These are phyloP conservation scores for Spisula solida DNA, from an alignment of 2,888 invertebrate genomes.

Conservation along the genomic window DNA sequence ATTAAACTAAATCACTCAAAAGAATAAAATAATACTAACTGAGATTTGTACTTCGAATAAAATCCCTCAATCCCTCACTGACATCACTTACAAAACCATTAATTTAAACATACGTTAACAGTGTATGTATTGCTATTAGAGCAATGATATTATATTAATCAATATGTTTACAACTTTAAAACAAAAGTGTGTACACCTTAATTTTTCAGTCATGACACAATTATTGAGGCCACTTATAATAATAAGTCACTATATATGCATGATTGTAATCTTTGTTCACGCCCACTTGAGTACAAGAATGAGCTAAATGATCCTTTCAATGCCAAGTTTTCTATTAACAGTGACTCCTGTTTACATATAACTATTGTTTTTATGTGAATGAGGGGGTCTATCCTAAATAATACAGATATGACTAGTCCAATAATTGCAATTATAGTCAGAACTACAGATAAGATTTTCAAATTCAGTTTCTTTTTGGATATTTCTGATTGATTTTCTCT, in stretches of 20 bases:
- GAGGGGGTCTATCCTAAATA: too few relatives aligned
- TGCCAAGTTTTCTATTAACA: neutral
- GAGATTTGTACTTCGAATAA: neutral
- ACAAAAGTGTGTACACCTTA: constrained; percentile 13
- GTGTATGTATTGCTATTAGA: neutral
- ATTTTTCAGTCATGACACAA: neutral
- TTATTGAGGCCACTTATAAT: neutral
- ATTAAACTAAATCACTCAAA: too few relatives aligned
- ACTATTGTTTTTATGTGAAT: neutral
- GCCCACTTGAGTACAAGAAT: neutral
- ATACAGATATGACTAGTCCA: too few relatives aligned
- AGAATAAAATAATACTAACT: neutral
- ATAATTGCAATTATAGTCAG: too few relatives aligned
- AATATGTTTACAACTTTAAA: neutral
- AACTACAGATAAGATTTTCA: too few relatives aligned
- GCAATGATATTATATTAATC: neutral
- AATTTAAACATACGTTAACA: neutral
- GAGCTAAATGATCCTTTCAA: neutral
- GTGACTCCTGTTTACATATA: neutral
- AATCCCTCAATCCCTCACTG: neutral
- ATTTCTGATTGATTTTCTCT: too few relatives aligned
- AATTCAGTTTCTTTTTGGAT: too few relatives aligned
- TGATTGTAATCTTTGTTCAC: neutral
- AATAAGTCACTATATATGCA: neutral
- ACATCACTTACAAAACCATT: neutral